These are phyloP conservation scores for Procavia capensis DNA, from an alignment of 2,113 vertebrate species.

Conservation along the genomic window DNA sequence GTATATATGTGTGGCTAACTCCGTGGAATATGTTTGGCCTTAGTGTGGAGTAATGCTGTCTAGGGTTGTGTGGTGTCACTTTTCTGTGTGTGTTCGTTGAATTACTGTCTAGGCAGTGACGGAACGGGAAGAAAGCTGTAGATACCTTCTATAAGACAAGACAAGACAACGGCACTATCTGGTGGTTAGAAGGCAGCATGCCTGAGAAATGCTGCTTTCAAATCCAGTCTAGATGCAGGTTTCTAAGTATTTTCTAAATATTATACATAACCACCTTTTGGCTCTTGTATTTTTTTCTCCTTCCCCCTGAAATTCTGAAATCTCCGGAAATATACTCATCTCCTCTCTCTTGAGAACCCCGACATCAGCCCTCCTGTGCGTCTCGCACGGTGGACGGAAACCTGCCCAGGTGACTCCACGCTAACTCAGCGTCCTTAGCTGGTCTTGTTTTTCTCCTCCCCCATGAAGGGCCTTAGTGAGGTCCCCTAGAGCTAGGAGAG, in stretches of 20 bases:
- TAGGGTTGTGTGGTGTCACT: neutral
- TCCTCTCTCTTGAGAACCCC: neutral
- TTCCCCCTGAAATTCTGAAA: neutral
- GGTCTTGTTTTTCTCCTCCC: neutral
- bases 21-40: neutral
- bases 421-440: neutral
- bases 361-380: rapidly evolving
- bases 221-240: neutral
- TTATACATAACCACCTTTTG: neutral
- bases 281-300: neutral
- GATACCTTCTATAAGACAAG: rapidly evolving
- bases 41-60: neutral
- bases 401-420: neutral
- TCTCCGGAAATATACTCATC: neutral
- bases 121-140: neutral
- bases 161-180: neutral
- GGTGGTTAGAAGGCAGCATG: neutral
- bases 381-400: neutral
- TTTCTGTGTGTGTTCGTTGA: neutral
- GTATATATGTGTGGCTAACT: neutral
- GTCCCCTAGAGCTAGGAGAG: neutral
- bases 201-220: neutral
- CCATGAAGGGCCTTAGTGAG: neutral
- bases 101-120: neutral
- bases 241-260: neutral